These are phyloP conservation scores for Megalonaias nervosa DNA, from an alignment of 1,140 invertebrate genomes.

Conservation along the genomic window DNA sequence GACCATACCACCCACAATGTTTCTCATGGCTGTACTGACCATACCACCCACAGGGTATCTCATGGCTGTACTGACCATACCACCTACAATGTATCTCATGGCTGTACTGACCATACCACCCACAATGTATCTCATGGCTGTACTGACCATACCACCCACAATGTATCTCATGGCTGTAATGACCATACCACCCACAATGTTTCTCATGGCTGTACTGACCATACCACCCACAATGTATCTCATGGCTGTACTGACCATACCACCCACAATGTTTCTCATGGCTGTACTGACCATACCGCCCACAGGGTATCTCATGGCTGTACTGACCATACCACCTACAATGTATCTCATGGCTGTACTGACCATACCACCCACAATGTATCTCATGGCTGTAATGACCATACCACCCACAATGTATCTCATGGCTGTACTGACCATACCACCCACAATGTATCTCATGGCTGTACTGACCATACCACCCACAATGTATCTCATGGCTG, in stretches of 20 bases:
- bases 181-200: too few relatives aligned
- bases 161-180: too few relatives aligned
- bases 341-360: neutral
- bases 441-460: too few relatives aligned
- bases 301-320: neutral
- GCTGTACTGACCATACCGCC: neutral
- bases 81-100: too few relatives aligned
- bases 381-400: neutral
- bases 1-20: neutral
- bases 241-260: neutral
- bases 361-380: neutral
- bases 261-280: neutral
- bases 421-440: too few relatives aligned
- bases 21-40: neutral
- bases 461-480: too few relatives aligned
- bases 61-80: constrained; percentile 1
- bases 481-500: too few relatives aligned
- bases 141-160: too few relatives aligned
- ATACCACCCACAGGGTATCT: neutral
- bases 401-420: neutral
- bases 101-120: too few relatives aligned
- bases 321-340: neutral
- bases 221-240: neutral
- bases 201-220: too few relatives aligned
- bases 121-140: too few relatives aligned